Conservation (phyloP, 1,140 invertebrate species). For the Cyclargus thomasi region DNA sequence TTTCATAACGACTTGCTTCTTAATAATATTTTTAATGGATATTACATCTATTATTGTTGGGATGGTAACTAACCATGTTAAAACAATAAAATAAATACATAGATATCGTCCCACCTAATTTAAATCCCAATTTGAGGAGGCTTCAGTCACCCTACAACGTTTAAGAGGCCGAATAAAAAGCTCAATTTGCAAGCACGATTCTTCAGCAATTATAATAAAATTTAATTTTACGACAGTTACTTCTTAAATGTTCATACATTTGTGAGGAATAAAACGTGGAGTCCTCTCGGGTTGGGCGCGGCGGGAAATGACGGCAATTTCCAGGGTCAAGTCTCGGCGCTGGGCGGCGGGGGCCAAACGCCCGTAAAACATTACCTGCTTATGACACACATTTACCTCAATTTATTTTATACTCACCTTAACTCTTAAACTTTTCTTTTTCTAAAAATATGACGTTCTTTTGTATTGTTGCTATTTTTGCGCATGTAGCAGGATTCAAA, state of each 20-base stretch:
- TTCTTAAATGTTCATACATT: conserved; percentile 14
- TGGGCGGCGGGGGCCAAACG: background rate
- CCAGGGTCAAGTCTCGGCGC: conserved; percentile 6
- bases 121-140: too few species aligned
- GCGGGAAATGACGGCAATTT: conserved; percentile 9
- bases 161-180: background rate
- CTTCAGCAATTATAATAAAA: background rate
- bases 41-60: too few species aligned
- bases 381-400: conserved; percentile 10
- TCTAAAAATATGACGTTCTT: background rate
- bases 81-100: too few species aligned
- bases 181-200: background rate
- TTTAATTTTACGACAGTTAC: conserved; percentile 10
- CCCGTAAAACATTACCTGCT: conserved; percentile 6
- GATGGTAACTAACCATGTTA: too few species aligned
- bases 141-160: too few species aligned
- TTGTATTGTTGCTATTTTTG: too few species aligned
- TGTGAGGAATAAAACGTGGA: background rate
- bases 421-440: background rate
- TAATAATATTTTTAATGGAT: too few species aligned
- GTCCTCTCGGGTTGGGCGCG: background rate
- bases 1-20: too few species aligned
- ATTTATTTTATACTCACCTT: conserved; percentile 1
- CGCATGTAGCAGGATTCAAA: too few species aligned
- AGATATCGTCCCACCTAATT: too few species aligned